phyloP scores from a whole-genome alignment of 2,888 invertebrate species.

The Limnephilus lunatus region DNA sequence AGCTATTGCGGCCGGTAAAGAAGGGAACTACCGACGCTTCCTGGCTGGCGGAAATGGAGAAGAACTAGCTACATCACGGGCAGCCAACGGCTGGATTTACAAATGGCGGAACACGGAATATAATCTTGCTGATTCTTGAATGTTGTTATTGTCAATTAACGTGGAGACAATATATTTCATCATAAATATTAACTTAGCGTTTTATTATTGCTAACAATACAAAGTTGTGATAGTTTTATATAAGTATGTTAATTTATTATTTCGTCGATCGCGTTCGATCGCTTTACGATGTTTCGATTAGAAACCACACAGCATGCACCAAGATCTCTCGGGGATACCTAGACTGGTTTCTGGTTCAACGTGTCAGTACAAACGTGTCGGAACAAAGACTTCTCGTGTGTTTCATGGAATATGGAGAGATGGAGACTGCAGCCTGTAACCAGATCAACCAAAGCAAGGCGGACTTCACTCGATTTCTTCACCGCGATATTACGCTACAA shows the following conservation, averaged over 20 bases:
- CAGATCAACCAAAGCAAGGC: not conserved
- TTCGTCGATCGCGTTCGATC: not conserved
- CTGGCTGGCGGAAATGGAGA: too few relatives aligned
- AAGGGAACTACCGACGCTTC: too few relatives aligned
- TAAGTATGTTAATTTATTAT: not conserved
- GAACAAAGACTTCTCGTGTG: not conserved
- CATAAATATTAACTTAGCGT: too few relatives aligned
- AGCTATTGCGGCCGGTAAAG: too few relatives aligned
- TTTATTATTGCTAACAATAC: too few relatives aligned
- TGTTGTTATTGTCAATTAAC: too few relatives aligned
- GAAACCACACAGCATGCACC: not conserved
- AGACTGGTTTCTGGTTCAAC: not conserved
- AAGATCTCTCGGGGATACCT: not conserved
- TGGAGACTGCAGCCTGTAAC: not conserved
- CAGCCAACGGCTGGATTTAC: too few relatives aligned
- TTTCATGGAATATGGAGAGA: not conserved
- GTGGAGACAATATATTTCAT: too few relatives aligned
- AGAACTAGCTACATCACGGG: too few relatives aligned
- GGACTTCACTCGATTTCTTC: conserved; percentile 22
- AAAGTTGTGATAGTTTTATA: not conserved
- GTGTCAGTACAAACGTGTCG: not conserved
- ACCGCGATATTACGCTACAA: not conserved
- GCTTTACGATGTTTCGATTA: not conserved
- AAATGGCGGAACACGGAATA: too few relatives aligned
- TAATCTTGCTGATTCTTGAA: too few relatives aligned